Evolutionary conservation across 2,888 invertebrate genomes (phyloP).

Genomic region (Lysandra bellargus): DNA sequence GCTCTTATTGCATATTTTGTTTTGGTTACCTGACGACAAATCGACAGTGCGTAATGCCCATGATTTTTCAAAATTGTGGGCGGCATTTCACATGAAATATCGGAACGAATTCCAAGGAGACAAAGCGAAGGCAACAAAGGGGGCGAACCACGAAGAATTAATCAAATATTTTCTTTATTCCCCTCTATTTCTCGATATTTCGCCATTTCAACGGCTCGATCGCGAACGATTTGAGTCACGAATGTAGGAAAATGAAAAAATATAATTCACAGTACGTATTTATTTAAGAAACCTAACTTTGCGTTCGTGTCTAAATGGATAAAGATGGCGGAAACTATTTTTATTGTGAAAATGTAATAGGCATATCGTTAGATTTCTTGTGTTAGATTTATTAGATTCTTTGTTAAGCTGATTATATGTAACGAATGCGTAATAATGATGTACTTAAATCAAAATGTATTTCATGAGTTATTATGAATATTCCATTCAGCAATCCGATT

Average conservation of each 20-base stretch:
- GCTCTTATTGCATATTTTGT: too few relatives aligned
- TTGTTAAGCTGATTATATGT: neutral
- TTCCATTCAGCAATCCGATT: neutral
- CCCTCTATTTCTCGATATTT: conserved; percentile 25
- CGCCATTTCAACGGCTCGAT: neutral
- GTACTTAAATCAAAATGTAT: neutral
- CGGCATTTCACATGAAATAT: conserved; percentile 31
- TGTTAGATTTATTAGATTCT: neutral
- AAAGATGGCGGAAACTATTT: neutral
- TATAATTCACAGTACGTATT: neutral
- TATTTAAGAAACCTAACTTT: neutral
- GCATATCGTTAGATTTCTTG: neutral
- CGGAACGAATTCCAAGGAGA: conserved; percentile 21
- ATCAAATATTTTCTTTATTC: conserved; percentile 33
- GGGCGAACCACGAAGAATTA: conserved; percentile 25
- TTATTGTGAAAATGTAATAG: neutral
- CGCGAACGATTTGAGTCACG: neutral
- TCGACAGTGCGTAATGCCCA: neutral
- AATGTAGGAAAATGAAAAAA: neutral
- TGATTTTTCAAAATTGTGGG: conserved; percentile 15
- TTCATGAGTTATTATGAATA: neutral
- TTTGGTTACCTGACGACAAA: neutral
- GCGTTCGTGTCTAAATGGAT: neutral
- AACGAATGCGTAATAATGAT: conserved; percentile 4
- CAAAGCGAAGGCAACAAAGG: conserved; percentile 28